phyloP scores from a whole-genome alignment of 1,140 invertebrate species.

The Marisa cornuarietis region DNA sequence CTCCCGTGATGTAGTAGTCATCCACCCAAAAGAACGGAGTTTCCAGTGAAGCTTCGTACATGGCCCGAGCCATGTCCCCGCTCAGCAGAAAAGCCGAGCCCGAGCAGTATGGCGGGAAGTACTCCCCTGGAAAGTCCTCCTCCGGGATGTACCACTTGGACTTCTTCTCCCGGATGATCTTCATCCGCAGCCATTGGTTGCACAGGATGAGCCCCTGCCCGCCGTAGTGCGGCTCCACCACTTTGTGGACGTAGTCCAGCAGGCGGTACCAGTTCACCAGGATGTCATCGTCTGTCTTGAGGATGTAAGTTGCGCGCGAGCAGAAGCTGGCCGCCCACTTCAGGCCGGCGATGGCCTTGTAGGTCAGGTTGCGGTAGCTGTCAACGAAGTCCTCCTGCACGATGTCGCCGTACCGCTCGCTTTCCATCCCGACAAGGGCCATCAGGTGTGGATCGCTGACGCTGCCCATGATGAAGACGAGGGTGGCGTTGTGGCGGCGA shows the following conservation, averaged over 20 bases:
- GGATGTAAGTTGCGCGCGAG: slow-evolving; percentile 68
- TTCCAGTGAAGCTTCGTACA: slow-evolving; percentile 54
- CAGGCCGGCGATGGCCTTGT: slow-evolving; percentile 86
- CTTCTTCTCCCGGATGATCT: slow-evolving; percentile 56
- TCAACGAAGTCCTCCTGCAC: slow-evolving; percentile 83
- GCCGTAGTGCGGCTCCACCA: slow-evolving; percentile 29
- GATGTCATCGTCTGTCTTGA: slow-evolving; percentile 70
- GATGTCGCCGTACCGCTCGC: slow-evolving; percentile 74
- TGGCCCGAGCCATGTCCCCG: slow-evolving; percentile 54
- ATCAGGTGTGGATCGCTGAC: slow-evolving; percentile 66
- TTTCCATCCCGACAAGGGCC: slow-evolving; percentile 72
- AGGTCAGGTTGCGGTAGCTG: slow-evolving; percentile 85
- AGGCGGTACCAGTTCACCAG: slow-evolving; percentile 67
- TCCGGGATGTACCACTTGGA: slow-evolving; percentile 67
- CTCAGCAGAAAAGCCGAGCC: slow-evolving; percentile 66
- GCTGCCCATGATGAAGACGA: slow-evolving; percentile 77
- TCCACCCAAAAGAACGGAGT: slow-evolving; percentile 66
- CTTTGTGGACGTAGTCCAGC: slow-evolving; percentile 70
- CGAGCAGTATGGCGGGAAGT: slow-evolving; percentile 67
- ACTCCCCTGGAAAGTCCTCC: slow-evolving; percentile 59
- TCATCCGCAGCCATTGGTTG: slow-evolving; percentile 56
- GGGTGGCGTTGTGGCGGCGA: slow-evolving; percentile 32
- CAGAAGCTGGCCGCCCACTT: slow-evolving; percentile 80
- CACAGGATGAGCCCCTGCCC: slow-evolving; percentile 46
- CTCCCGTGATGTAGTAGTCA: slow-evolving; percentile 65